These are phyloP conservation scores for Diplosoma virens DNA, from an alignment of 23 tunicate species.

Conservation along the genomic window DNA sequence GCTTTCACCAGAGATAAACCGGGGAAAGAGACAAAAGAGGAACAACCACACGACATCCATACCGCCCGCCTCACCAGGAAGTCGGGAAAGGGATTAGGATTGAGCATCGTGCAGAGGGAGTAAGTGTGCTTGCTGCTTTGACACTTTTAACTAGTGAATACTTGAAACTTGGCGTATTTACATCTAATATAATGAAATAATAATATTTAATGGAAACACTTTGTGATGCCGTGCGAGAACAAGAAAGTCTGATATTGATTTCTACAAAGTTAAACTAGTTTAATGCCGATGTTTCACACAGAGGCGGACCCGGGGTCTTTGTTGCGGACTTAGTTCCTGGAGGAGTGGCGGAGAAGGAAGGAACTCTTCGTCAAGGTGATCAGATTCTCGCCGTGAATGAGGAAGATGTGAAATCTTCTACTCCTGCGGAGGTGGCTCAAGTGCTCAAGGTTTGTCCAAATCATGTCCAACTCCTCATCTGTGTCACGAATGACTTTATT, in stretches of 20 bases:
- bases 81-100: constrained; percentile 61
- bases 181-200: too few species aligned
- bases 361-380: constrained; percentile 72
- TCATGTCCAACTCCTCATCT: background rate
- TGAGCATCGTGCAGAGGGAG: constrained; percentile 78
- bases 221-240: too few species aligned
- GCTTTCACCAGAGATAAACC: too few species aligned
- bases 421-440: constrained; percentile 82
- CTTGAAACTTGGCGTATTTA: too few species aligned
- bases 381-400: constrained; percentile 73
- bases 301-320: constrained; percentile 65
- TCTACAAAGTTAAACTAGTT: background rate
- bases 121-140: too few species aligned
- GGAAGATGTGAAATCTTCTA: constrained; percentile 58
- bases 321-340: constrained; percentile 68
- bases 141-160: too few species aligned
- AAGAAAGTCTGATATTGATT: too few species aligned
- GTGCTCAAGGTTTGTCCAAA: constrained; percentile 50
- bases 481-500: too few species aligned
- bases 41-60: constrained; percentile 33
- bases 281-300: background rate
- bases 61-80: constrained; percentile 46
- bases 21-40: too few species aligned
- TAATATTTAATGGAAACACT: too few species aligned
- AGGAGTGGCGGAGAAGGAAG: constrained; percentile 77